These are phyloP conservation scores for Parnassius smintheus DNA, from an alignment of 2,888 invertebrate species.

Conservation along the genomic window DNA sequence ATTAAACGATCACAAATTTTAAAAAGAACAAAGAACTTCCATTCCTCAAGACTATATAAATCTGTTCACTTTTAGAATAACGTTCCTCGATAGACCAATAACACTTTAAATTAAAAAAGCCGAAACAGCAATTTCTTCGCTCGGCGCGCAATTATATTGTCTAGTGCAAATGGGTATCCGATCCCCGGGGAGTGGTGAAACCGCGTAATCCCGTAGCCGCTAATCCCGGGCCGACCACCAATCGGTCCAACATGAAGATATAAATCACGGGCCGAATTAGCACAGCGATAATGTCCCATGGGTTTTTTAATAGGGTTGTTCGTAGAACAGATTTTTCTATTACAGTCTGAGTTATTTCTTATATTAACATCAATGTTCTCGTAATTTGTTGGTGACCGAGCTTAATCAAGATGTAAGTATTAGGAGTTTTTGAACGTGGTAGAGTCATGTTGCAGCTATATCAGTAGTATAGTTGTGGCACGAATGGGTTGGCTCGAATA, in stretches of 20 bases:
- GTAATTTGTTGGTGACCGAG: too few relatives aligned
- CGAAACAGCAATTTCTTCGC: conserved; percentile 6
- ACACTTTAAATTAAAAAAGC: conserved; percentile 17
- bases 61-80: conserved; percentile 23
- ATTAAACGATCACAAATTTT: neutral
- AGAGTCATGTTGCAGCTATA: too few relatives aligned
- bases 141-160: conserved; percentile 11
- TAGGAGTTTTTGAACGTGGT: too few relatives aligned
- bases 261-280: conserved; percentile 40
- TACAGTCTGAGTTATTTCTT: neutral
- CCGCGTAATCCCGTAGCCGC: conserved; percentile 22
- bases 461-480: too few relatives aligned
- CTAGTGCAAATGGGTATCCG: conserved; percentile 6
- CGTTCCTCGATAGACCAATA: conserved; percentile 14
- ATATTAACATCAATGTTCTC: too few relatives aligned
- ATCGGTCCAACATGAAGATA: conserved; percentile 30
- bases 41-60: conserved; percentile 13
- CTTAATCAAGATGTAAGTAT: too few relatives aligned
- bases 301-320: conserved; percentile 17
- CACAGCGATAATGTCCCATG: conserved; percentile 32
- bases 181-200: conserved; percentile 28
- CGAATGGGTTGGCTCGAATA: too few relatives aligned
- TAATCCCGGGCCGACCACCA: conserved; percentile 28
- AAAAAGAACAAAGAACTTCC: conserved; percentile 16
- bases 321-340: neutral